These are phyloP conservation scores for Coenonympha glycerion DNA, from an alignment of 2,888 invertebrate species.

Conservation along the genomic window DNA sequence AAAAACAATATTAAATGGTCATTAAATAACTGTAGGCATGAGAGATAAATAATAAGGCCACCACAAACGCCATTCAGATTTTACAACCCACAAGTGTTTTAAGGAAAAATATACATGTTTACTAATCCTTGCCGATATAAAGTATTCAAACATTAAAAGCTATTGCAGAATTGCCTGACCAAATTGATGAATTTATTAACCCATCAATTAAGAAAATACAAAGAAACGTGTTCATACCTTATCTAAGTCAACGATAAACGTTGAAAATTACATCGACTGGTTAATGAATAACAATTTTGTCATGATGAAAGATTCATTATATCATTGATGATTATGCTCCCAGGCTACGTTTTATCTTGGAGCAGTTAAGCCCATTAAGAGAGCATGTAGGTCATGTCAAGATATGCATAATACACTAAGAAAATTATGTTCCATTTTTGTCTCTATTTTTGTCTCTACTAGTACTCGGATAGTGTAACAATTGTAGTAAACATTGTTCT, in stretches of 20 bases:
- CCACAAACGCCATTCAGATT: neutral
- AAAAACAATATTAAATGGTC: neutral
- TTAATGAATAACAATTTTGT: neutral
- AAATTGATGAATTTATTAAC: neutral
- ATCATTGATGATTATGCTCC: conserved; percentile 1
- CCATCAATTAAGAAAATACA: neutral
- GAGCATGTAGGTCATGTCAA: conserved; percentile 9
- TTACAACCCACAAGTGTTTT: neutral
- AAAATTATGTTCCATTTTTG: no score
- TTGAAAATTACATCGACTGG: neutral
- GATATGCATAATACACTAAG: no score
- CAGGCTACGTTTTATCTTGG: neutral
- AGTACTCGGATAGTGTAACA: no score
- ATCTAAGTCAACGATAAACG: neutral
- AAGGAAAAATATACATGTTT: conserved; percentile 2
- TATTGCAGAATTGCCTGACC: neutral
- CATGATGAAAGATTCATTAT: conserved; percentile 6
- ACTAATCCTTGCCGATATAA: neutral
- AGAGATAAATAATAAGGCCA: neutral
- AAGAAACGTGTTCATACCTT: neutral
- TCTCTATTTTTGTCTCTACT: no score
- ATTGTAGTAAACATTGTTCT: no score
- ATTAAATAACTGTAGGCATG: neutral
- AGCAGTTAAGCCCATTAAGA: neutral
- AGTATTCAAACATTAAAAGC: neutral